phyloP scores from a whole-genome alignment of 2,113 vertebrate species.

The Anoplopoma fimbria region DNA sequence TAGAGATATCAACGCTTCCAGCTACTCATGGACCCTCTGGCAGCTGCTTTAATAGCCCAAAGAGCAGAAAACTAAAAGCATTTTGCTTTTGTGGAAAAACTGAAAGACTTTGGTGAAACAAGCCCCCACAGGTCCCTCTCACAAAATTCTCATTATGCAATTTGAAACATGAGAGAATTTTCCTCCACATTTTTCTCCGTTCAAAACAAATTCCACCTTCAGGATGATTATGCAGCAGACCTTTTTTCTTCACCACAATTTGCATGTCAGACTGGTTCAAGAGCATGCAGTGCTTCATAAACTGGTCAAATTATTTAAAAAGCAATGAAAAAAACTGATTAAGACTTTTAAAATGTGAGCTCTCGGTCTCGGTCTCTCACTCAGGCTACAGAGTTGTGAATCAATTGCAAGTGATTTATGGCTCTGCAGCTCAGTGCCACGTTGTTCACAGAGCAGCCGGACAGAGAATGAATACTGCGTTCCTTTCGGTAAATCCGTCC shows the following conservation, averaged over 20 bases:
- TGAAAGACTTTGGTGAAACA: background rate
- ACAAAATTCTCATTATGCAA: background rate
- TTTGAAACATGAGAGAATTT: background rate
- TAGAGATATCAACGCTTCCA: background rate
- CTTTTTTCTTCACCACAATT: no score
- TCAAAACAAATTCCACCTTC: background rate
- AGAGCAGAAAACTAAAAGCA: background rate
- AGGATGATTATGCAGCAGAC: background rate
- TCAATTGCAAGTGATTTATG: background rate
- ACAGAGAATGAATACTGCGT: background rate
- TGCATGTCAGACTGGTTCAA: background rate
- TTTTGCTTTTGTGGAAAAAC: background rate
- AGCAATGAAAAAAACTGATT: conserved; percentile 27
- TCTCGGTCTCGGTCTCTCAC: conserved; percentile 12
- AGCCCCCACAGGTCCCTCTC: background rate
- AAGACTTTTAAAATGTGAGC: conserved; percentile 22
- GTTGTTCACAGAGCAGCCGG: background rate
- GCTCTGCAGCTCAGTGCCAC: background rate
- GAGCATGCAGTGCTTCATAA: conserved; percentile 11
- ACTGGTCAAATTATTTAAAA: conserved; percentile 19
- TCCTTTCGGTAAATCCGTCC: background rate
- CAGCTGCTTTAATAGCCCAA: background rate
- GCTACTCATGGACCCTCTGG: background rate
- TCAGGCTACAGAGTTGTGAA: conserved; percentile 2
- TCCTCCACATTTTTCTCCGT: background rate